A percentile compares a stretch with the other conserved stretches of the same genome.
Conservation (phyloP, 2,888 invertebrate species). For the Agonopterix heracliana region DNA sequence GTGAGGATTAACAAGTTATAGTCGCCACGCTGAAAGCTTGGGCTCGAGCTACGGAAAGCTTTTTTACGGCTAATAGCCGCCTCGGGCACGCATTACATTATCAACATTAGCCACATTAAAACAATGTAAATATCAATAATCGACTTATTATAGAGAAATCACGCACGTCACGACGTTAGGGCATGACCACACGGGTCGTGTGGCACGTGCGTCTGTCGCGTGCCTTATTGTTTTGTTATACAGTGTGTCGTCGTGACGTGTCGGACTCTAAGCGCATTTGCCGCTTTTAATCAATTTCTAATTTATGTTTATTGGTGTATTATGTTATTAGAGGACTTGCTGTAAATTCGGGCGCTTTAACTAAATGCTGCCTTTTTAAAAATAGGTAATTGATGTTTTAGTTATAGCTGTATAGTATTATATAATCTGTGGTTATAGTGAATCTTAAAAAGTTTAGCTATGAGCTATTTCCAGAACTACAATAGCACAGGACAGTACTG, state of each 20-base stretch:
- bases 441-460: too few relatives aligned
- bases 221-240: constrained; percentile 27
- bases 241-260: constrained; percentile 12
- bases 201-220: constrained; percentile 45
- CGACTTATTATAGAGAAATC: constrained; percentile 15
- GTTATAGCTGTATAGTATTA: too few relatives aligned
- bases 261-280: constrained; percentile 13
- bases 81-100: too few relatives aligned
- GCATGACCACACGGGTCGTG: constrained; percentile 51
- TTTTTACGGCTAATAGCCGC: too few relatives aligned
- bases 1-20: too few relatives aligned
- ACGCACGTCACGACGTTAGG: constrained; percentile 51
- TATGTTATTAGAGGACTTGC: background rate
- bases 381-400: too few relatives aligned
- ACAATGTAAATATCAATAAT: constrained; percentile 10
- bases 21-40: too few relatives aligned
- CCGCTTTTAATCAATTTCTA: constrained; percentile 25
- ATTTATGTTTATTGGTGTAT: constrained; percentile 15
- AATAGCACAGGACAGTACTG: too few relatives aligned
- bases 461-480: too few relatives aligned
- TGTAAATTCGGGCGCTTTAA: background rate
- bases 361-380: too few relatives aligned
- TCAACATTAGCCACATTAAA: background rate
- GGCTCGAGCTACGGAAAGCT: too few relatives aligned
- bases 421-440: too few relatives aligned